These are phyloP conservation scores for Micrastur ruficollis DNA, from an alignment of 2,797 vertebrate species.

Conservation along the genomic window DNA sequence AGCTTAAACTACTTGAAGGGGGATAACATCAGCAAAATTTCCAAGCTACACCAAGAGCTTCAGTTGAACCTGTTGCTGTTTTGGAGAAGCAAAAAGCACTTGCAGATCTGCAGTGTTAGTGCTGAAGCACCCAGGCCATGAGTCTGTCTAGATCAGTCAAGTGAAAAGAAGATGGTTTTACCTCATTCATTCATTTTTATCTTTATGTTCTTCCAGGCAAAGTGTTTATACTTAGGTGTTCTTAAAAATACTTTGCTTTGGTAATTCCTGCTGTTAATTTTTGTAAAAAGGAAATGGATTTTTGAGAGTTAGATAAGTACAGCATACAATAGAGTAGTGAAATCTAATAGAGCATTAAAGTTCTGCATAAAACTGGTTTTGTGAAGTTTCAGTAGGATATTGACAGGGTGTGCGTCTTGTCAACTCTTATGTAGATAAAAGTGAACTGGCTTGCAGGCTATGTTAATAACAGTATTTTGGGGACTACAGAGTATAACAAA, in stretches of 20 bases:
- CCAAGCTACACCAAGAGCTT: neutral
- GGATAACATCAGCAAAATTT: neutral
- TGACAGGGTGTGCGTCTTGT: neutral
- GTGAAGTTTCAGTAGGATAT: neutral
- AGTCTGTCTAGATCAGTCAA: neutral
- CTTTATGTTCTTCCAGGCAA: neutral
- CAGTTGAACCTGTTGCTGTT: neutral
- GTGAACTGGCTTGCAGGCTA: neutral
- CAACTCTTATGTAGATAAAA: neutral
- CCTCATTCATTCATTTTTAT: neutral
- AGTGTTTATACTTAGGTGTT: neutral
- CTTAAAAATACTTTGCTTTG: neutral
- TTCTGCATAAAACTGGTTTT: neutral
- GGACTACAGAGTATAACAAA: neutral
- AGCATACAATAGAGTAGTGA: neutral
- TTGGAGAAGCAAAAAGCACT: neutral
- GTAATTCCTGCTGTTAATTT: neutral
- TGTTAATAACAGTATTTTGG: neutral
- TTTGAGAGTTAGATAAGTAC: neutral
- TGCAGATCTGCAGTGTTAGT: neutral
- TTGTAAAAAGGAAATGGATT: neutral
- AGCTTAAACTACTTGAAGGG: neutral
- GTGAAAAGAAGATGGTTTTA: neutral
- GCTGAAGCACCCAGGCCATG: neutral
- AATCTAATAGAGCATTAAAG: neutral